These are phyloP conservation scores for Crocidura indochinensis DNA, from an alignment of 2,797 vertebrate species.

Conservation along the genomic window DNA sequence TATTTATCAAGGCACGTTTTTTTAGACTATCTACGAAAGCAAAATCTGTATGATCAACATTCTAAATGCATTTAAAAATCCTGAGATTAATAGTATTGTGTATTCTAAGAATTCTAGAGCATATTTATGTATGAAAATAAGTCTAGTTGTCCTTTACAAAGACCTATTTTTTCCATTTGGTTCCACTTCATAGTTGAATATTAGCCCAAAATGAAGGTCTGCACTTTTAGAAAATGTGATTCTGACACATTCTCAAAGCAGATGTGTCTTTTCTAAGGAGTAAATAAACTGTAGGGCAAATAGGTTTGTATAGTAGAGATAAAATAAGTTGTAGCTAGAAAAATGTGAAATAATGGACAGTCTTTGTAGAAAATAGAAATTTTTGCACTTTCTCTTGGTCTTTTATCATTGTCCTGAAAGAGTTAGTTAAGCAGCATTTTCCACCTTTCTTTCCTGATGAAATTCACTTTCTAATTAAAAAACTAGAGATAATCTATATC, in stretches of 20 bases:
- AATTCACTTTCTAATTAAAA: neutral
- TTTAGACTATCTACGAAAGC: conserved; percentile 20
- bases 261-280: conserved; percentile 55
- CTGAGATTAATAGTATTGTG: conserved; percentile 36
- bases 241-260: conserved; percentile 59
- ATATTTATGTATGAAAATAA: conserved; percentile 82
- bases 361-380: neutral
- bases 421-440: conserved; percentile 27
- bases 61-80: conserved; percentile 50
- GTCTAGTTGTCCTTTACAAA: conserved; percentile 55
- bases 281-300: neutral
- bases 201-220: conserved; percentile 65
- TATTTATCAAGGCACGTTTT: conserved; percentile 16
- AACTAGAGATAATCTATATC: neutral
- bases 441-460: conserved; percentile 45
- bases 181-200: conserved; percentile 80
- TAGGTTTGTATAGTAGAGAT: conserved; percentile 1
- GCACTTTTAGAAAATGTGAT: conserved; percentile 66
- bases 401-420: conserved; percentile 64
- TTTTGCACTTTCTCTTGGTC: neutral
- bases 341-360: neutral
- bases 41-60: conserved; percentile 46
- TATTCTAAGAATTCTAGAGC: conserved; percentile 58
- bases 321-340: conserved; percentile 23
- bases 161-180: conserved; percentile 80